Conservation (phyloP, 2,113 vertebrate genomes). For the Ondatra zibethicus region DNA sequence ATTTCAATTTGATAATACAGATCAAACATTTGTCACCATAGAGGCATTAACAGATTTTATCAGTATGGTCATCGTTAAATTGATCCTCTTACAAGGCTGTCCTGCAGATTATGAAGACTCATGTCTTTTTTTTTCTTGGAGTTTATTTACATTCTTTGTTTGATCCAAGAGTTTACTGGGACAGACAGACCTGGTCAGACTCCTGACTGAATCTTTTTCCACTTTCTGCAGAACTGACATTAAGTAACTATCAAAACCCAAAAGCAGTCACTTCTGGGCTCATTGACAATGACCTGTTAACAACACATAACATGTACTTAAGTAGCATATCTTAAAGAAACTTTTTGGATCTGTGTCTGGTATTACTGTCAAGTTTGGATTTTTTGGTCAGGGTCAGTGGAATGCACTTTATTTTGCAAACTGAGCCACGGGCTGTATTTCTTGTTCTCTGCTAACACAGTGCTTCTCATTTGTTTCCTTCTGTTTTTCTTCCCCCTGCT, state of each 20-base stretch:
- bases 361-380: neutral
- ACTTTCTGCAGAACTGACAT: neutral
- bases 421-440: neutral
- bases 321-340: neutral
- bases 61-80: neutral
- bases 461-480: neutral
- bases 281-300: neutral
- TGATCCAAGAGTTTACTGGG: neutral
- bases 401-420: conserved; percentile 43
- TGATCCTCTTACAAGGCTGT: neutral
- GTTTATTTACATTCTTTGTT: conserved; percentile 38
- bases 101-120: neutral
- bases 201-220: neutral
- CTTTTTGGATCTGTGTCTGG: neutral
- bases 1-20: neutral
- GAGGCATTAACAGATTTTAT: neutral
- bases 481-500: too few species aligned
- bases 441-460: neutral
- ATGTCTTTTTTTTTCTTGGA: neutral
- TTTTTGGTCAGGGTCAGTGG: neutral
- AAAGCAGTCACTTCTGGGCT: neutral
- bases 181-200: neutral
- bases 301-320: neutral
- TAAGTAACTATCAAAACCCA: conserved; percentile 1
- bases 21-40: neutral